Percentiles rank a stretch among this genome's conserved stretches.
phyloP scores from a whole-genome alignment of 2,113 vertebrate genomes.

The Platanista minor region DNA sequence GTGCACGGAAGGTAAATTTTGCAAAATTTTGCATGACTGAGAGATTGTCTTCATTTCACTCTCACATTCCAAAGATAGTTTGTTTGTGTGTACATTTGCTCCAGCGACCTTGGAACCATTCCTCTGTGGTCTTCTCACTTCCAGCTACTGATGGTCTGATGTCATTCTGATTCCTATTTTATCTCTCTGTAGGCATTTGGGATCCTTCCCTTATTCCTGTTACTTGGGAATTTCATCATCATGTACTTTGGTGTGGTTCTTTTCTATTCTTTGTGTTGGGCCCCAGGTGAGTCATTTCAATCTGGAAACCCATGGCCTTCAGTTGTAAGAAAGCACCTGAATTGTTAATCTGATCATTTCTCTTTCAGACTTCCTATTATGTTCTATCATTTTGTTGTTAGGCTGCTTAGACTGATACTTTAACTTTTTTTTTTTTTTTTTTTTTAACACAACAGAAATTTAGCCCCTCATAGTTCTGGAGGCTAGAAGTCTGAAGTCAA shows the following conservation, averaged over 20 bases:
- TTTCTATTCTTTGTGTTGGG: background rate
- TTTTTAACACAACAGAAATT: too few relatives aligned
- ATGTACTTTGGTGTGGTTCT: background rate
- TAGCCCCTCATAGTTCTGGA: too few relatives aligned
- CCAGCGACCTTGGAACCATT: background rate
- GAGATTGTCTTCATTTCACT: background rate
- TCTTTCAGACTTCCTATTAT: background rate
- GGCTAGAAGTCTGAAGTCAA: too few relatives aligned
- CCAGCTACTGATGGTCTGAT: rapidly evolving
- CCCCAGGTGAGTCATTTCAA: background rate
- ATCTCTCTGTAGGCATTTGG: background rate
- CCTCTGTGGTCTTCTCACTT: background rate
- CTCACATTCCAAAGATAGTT: background rate
- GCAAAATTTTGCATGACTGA: background rate
- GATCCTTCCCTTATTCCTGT: background rate
- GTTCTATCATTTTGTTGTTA: background rate
- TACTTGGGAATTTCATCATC: background rate
- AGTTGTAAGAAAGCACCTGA: background rate
- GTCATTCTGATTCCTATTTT: background rate
- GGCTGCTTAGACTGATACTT: background rate
- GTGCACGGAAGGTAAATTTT: background rate
- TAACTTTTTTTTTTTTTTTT: background rate
- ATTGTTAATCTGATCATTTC: background rate
- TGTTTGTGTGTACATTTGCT: background rate
- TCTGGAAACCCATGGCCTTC: background rate